Conservation (phyloP, 2,113 vertebrate species). For the Lophura nycthemera region DNA sequence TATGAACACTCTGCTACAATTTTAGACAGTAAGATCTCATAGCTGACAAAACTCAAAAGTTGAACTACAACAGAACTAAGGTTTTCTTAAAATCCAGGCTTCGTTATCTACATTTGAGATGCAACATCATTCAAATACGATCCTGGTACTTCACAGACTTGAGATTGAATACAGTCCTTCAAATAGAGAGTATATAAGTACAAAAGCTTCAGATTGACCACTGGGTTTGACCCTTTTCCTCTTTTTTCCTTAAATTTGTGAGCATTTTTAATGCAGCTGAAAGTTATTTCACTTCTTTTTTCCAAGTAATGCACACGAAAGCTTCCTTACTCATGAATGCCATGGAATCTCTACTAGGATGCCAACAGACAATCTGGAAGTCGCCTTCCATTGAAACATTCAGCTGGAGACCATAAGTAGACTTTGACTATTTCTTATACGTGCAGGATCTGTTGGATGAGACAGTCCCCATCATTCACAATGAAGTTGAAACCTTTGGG, state of each 20-base stretch:
- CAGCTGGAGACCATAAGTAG: neutral
- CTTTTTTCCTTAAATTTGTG: neutral
- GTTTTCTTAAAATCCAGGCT: neutral
- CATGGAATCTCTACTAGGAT: slow-evolving; percentile 82
- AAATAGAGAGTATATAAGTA: slow-evolving; percentile 43
- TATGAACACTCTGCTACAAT: slow-evolving; percentile 45
- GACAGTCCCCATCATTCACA: neutral
- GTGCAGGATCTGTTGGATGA: neutral
- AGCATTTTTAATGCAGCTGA: neutral
- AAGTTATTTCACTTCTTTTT: slow-evolving; percentile 60
- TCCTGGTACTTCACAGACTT: neutral
- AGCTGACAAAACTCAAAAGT: neutral
- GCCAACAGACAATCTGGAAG: slow-evolving; percentile 89
- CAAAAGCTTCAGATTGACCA: neutral
- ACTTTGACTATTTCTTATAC: neutral
- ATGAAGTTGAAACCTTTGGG: neutral
- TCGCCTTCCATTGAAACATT: slow-evolving; percentile 73
- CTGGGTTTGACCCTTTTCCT: neutral
- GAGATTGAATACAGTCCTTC: neutral
- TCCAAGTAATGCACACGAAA: slow-evolving; percentile 93
- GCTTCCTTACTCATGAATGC: slow-evolving; percentile 89
- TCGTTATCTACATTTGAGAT: neutral
- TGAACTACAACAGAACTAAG: neutral
- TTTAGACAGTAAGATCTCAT: neutral
- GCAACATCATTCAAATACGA: neutral